Evolutionary conservation across 2,797 vertebrate genomes (phyloP), one percentile per base, ranked within the genome.

Genomic region (Typhlichthys eigenmanni): DNA sequence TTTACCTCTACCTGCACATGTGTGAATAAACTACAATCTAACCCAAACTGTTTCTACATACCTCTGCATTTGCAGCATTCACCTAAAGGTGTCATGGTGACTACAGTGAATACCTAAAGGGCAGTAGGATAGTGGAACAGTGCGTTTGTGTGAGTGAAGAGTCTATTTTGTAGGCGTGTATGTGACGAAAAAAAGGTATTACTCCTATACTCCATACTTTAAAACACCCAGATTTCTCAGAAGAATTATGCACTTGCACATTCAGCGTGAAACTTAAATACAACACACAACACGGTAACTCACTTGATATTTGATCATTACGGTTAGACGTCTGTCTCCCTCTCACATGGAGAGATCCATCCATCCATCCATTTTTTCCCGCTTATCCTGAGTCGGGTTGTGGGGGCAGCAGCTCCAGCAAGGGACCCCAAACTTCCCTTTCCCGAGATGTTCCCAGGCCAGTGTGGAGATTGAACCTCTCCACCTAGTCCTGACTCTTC

Each of bases 171-270:
- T 85, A 81, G 74, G 84, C 85, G 85, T 72, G 72, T 68, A 55
- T 75, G 32, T 1, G 62, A 69, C 17, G 50, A 60, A 9, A 65
- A 50, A 29, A 66, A 82, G 76, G 86, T 84, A 84, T 86, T 67
- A 75, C 79, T 86, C 79, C 72, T 29, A 4, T 29, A 29, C 24
- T 29, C 24, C 82, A 76, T 81, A 68, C 58, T 8, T 63, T 82
- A 88, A 65, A 59, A 72, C 87, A 14, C 87, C 87, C 55, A 86
- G 85, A 0, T 56, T 88, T 89, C 84, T 75, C 82, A 52, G 80
- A 85, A 88, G 62, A 83, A 71, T 66, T 60, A 64, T 66, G 76
- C 81, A 81, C 75, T 80, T 74, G 75, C 55, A 76, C 80, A 87
- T 82, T 87, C 77, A 85, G 82, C 74, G 11, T 1, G 85, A 90